Conservation (phyloP, 2,888 invertebrate genomes). For the Dryadula phaetusa region DNA sequence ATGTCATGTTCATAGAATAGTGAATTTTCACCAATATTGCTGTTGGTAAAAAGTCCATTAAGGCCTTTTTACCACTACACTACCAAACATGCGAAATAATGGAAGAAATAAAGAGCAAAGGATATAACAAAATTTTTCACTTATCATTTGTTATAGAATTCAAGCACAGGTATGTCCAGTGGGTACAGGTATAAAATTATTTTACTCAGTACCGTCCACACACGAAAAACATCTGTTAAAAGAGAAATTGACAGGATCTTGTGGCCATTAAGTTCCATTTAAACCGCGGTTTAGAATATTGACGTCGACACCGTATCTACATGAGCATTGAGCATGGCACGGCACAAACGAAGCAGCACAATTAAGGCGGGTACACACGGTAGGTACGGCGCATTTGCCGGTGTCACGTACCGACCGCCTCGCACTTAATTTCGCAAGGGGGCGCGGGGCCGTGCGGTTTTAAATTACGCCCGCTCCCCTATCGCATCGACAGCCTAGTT, state of each 20-base stretch:
- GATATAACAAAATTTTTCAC: no score
- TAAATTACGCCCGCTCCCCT: conserved; percentile 73
- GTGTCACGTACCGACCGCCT: conserved; percentile 78
- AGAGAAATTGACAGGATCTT: background rate
- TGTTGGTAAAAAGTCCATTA: no score
- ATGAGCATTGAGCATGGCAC: conserved; percentile 36
- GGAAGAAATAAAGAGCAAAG: no score
- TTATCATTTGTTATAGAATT: no score
- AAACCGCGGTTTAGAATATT: conserved; percentile 36
- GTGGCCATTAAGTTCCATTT: conserved; percentile 10
- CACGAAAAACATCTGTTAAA: background rate
- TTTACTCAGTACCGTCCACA: no score
- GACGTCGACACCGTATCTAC: conserved; percentile 32
- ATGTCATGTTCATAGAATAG: no score
- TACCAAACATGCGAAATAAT: no score
- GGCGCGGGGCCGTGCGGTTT: conserved; percentile 69
- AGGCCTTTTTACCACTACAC: no score
- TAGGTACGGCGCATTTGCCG: conserved; percentile 78
- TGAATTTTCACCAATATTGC: no score
- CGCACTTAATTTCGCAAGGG: conserved; percentile 79
- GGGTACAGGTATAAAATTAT: no score
- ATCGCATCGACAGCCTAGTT: conserved; percentile 59
- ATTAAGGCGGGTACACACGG: conserved; percentile 76
- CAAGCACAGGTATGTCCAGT: no score
- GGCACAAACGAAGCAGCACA: conserved; percentile 75